phyloP scores from a whole-genome alignment of 2,113 vertebrate species.

The Phalacrocorax brasilianus region DNA sequence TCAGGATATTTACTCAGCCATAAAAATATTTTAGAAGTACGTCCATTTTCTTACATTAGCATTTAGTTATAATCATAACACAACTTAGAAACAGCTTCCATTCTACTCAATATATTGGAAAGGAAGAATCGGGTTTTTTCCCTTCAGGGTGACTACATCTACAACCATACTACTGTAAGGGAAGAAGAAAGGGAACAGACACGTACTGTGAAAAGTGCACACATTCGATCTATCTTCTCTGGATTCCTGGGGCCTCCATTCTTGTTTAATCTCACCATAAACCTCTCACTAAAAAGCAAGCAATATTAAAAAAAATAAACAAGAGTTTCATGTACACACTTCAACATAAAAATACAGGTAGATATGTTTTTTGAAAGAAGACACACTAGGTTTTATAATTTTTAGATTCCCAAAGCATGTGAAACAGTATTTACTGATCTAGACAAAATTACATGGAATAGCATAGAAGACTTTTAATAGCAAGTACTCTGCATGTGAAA shows the following conservation, averaged over 20 bases:
- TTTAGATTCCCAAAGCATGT: not conserved
- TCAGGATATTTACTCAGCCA: conserved; percentile 6
- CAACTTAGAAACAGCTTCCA: not conserved
- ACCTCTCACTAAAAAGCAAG: conserved; percentile 87
- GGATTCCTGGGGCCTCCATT: conserved; percentile 94
- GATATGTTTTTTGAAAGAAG: not conserved
- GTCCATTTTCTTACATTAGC: not conserved
- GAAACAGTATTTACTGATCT: not conserved
- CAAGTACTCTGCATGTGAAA: not conserved
- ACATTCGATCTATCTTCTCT: conserved; percentile 94
- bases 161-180: not conserved
- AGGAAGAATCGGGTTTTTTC: not conserved
- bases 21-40: not conserved
- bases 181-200: conserved; percentile 26
- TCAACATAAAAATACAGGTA: not conserved
- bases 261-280: conserved; percentile 97
- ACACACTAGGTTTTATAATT: not conserved
- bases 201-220: conserved; percentile 93
- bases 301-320: not conserved
- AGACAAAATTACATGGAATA: not conserved
- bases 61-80: not conserved
- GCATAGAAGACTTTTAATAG: not conserved
- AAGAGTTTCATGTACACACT: not conserved
- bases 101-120: not conserved
- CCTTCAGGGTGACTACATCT: not conserved